Conservation (phyloP, 2,113 vertebrate species). For the Neopipo cinnamomea region DNA sequence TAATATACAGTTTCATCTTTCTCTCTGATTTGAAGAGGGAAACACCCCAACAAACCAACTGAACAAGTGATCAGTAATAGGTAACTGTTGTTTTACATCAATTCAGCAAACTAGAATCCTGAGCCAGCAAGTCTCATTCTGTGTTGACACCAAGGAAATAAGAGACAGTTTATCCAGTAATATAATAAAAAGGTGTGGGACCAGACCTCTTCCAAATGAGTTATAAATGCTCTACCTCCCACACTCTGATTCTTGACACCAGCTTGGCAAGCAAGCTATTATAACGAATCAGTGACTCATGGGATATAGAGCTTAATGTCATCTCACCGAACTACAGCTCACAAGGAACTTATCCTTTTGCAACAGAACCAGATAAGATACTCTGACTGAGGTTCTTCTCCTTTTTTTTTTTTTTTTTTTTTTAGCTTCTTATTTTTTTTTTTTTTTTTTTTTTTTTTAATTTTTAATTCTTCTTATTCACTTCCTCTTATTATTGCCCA, state of each 20-base stretch:
- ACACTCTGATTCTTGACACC: background rate
- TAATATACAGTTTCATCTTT: background rate
- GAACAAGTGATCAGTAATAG: background rate
- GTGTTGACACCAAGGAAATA: background rate
- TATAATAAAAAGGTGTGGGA: background rate
- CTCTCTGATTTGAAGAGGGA: background rate
- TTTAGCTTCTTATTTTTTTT: no score
- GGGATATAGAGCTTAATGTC: background rate
- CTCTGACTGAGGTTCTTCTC: background rate
- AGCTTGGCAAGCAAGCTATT: background rate
- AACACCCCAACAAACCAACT: rapidly evolving
- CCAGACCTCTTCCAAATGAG: background rate
- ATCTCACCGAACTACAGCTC: background rate
- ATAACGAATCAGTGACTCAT: background rate
- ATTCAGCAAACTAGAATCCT: background rate
- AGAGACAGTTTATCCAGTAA: background rate
- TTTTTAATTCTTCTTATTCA: background rate
- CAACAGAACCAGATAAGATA: background rate
- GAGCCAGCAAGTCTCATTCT: background rate
- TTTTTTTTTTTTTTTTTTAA: no score
- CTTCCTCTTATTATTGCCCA: background rate
- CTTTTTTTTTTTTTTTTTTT: no score
- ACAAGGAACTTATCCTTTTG: background rate
- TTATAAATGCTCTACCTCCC: background rate
- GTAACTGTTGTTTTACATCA: background rate